Conservation (phyloP, 2,888 invertebrate genomes). For the Lasiommata megera region DNA sequence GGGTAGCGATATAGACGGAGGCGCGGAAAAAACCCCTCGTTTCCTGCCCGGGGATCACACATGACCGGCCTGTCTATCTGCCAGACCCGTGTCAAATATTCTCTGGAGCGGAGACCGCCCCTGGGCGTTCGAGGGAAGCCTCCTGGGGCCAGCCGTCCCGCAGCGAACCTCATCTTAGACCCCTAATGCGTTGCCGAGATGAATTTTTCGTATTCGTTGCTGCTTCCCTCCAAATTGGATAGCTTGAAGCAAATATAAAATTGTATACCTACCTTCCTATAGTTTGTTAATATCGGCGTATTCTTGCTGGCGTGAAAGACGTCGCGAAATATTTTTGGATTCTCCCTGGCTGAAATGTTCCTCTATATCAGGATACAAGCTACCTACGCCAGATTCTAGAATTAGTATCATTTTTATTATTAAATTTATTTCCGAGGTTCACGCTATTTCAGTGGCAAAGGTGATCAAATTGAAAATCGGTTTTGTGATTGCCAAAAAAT, state of each 20-base stretch:
- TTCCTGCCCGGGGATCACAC: conserved; percentile 80
- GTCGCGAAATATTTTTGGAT: no score
- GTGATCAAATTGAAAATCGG: no score
- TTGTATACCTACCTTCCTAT: background rate
- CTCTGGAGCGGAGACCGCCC: conserved; percentile 80
- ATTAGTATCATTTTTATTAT: no score
- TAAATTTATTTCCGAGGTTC: no score
- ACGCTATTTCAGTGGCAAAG: no score
- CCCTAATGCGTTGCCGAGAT: conserved; percentile 77
- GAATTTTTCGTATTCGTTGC: conserved; percentile 64
- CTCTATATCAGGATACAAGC: no score
- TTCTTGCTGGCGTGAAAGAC: no score
- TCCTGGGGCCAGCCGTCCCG: conserved; percentile 78
- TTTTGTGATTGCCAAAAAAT: no score
- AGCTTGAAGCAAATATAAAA: conserved; percentile 7
- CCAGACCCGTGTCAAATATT: conserved; percentile 82
- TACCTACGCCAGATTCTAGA: no score
- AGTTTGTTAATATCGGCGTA: no score
- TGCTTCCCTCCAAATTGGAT: conserved; percentile 13
- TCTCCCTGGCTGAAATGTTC: no score
- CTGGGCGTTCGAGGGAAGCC: conserved; percentile 61
- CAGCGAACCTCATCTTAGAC: conserved; percentile 79
- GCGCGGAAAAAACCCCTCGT: conserved; percentile 76
- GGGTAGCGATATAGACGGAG: conserved; percentile 71
- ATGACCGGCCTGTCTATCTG: conserved; percentile 82